These are phyloP conservation scores for Pseudomugil gertrudae DNA, from an alignment of 2,797 vertebrate genomes.

Conservation along the genomic window DNA sequence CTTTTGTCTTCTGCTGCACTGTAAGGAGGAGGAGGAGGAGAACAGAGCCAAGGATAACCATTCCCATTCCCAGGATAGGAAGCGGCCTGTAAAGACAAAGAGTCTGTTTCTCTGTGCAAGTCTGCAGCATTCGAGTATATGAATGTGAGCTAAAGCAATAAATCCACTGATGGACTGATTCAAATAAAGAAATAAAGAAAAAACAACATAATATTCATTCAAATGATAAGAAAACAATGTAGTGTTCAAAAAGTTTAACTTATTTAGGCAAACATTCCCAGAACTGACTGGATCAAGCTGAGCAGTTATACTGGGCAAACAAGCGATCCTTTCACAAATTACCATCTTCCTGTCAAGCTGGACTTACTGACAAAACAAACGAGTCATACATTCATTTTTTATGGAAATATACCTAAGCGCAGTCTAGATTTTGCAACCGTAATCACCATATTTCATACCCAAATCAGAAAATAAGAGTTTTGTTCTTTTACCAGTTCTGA, in stretches of 20 bases:
- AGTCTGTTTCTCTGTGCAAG: neutral
- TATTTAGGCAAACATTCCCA: neutral
- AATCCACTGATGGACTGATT: neutral
- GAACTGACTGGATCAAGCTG: neutral
- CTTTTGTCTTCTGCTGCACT: constrained; percentile 60
- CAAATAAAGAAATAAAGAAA: neutral
- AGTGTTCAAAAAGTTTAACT: neutral
- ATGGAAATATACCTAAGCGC: neutral
- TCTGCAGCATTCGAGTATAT: neutral
- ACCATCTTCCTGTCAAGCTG: neutral
- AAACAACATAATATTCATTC: neutral
- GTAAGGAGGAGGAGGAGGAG: constrained; percentile 72
- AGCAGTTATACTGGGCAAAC: neutral
- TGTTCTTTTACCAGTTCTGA: neutral
- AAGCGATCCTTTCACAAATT: neutral
- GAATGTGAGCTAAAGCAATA: neutral
- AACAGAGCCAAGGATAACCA: constrained; percentile 69
- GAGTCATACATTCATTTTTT: neutral
- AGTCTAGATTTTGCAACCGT: neutral
- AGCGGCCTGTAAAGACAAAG: constrained; percentile 62
- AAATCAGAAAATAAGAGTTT: neutral
- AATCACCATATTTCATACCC: neutral
- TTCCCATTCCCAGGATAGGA: constrained; percentile 68
- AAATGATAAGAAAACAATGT: neutral
- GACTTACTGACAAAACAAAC: neutral